These are phyloP conservation scores for Hippoglossus hippoglossus DNA, from an alignment of 2,797 vertebrate species.

Conservation along the genomic window DNA sequence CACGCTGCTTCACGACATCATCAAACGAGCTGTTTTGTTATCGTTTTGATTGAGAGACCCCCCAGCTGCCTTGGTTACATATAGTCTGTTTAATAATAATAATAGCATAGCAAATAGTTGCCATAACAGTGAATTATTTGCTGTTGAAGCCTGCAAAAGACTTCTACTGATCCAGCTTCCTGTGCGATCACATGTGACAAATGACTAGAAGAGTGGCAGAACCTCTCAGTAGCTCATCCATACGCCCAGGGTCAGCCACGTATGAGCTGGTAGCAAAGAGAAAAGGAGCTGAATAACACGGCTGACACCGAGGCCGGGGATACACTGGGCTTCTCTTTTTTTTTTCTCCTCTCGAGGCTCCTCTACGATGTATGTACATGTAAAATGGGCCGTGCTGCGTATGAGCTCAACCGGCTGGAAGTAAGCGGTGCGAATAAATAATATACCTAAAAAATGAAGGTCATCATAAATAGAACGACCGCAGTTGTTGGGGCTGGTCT, in stretches of 20 bases:
- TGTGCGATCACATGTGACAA: conserved; percentile 35
- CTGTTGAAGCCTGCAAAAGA: conserved; percentile 7
- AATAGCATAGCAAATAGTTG: conserved; percentile 17
- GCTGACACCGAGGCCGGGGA: conserved; percentile 31
- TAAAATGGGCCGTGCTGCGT: neutral
- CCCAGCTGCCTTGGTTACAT: no score
- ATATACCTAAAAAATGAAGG: conserved; percentile 41
- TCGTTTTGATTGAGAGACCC: no score
- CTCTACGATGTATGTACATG: conserved; percentile 25
- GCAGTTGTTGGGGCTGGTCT: conserved; percentile 37
- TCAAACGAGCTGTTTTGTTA: no score
- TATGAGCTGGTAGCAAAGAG: conserved; percentile 26
- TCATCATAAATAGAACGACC: conserved; percentile 45
- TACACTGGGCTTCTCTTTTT: neutral
- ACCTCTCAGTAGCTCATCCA: conserved; percentile 26
- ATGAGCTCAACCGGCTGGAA: neutral
- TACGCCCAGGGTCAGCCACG: conserved; percentile 45
- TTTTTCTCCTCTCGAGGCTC: conserved; percentile 16
- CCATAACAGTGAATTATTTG: conserved; percentile 21
- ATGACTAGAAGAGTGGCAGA: conserved; percentile 23
- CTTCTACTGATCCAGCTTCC: conserved; percentile 31
- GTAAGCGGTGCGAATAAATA: conserved; percentile 47
- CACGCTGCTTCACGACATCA: no score
- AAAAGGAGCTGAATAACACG: conserved; percentile 28
- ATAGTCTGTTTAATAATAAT: neutral